Conservation (phyloP, 2,113 vertebrate genomes). For the Hydrolagus affinis region DNA sequence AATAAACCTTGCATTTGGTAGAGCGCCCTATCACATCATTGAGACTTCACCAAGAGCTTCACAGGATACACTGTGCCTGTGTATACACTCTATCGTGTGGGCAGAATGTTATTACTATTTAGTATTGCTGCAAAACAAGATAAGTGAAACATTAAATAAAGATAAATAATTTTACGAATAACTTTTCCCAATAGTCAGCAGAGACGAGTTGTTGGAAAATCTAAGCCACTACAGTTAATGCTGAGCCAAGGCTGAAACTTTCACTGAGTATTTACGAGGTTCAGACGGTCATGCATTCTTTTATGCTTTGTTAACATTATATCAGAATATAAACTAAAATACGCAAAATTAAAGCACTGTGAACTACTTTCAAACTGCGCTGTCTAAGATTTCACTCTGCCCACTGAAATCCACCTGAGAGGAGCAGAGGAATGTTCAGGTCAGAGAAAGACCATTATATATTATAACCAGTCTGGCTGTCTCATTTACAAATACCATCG, state of each 20-base stretch:
- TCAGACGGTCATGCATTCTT: neutral
- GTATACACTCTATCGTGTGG: too few species aligned
- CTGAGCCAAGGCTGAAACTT: neutral
- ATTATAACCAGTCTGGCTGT: too few species aligned
- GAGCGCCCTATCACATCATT: neutral
- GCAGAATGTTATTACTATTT: too few species aligned
- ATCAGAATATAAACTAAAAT: conserved; percentile 5
- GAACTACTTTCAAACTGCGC: too few species aligned
- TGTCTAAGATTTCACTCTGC: too few species aligned
- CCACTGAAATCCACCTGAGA: too few species aligned
- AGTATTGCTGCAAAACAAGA: neutral
- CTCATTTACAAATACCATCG: too few species aligned
- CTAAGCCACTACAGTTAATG: neutral
- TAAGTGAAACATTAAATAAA: conserved; percentile 18
- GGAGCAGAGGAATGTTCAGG: too few species aligned
- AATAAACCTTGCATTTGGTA: neutral
- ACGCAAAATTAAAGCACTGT: neutral
- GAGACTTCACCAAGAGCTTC: too few species aligned
- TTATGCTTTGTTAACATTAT: neutral
- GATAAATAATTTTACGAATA: conserved; percentile 13
- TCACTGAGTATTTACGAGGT: neutral
- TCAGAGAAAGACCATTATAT: too few species aligned
- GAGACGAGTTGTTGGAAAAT: neutral
- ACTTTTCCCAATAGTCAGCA: neutral
- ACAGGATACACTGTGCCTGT: too few species aligned